Evolutionary conservation across 2,113 vertebrate genomes (phyloP).

Genomic region (Coptodon bakossiorum): DNA sequence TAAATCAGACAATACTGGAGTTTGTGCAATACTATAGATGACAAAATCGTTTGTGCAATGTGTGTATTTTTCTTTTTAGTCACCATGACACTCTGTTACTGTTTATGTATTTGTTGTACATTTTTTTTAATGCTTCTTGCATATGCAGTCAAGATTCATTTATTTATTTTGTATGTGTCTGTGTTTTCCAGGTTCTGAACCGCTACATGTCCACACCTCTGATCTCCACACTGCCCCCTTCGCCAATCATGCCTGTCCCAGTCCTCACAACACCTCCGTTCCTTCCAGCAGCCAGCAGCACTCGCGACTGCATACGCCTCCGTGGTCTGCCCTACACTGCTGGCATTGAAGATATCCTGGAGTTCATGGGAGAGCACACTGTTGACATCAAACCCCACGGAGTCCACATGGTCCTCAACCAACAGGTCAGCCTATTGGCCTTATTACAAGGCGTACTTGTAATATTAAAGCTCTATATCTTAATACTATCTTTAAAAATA

Average conservation of each 20-base stretch:
- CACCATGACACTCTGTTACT: not conserved
- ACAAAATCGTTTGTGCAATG: not conserved
- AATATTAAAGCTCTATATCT: not conserved
- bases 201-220: constrained; percentile 90
- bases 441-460: not conserved
- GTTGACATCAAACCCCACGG: constrained; percentile 92
- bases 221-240: constrained; percentile 83
- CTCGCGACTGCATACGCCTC: constrained; percentile 86
- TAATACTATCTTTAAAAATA: not conserved
- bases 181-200: constrained; percentile 81
- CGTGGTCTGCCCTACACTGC: constrained; percentile 91
- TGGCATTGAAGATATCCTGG: constrained; percentile 91
- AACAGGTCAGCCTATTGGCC: constrained; percentile 79
- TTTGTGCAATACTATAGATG: not conserved
- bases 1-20: not conserved
- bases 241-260: constrained; percentile 80
- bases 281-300: constrained; percentile 73
- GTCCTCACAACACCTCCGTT: constrained; percentile 81
- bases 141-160: not conserved
- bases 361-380: constrained; percentile 90
- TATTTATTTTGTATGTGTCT: not conserved
- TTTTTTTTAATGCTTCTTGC: not conserved
- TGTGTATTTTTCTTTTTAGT: not conserved
- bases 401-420: constrained; percentile 97
- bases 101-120: not conserved